Conservation (phyloP, 2,113 vertebrate genomes). For the Erythrocercus mccallii region DNA sequence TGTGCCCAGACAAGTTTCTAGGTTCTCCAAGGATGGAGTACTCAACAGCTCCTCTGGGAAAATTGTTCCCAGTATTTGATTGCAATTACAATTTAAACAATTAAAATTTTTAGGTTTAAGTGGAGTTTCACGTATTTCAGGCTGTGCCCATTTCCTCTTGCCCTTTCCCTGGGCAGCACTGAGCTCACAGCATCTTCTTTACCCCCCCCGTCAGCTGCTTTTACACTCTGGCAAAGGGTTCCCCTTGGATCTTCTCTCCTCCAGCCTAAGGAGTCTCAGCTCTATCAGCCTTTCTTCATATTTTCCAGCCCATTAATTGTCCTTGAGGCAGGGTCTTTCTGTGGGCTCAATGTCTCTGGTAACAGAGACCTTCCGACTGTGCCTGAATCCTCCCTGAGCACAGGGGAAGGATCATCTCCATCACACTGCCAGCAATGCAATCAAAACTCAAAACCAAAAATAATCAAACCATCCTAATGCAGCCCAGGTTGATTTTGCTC, state of each 20-base stretch:
- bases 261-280: neutral
- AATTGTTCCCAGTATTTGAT: neutral
- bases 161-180: neutral
- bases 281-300: neutral
- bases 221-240: neutral
- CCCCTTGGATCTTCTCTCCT: neutral
- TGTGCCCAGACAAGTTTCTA: neutral
- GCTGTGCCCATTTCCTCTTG: neutral
- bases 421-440: neutral
- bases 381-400: neutral
- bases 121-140: neutral
- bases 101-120: neutral
- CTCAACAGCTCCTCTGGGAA: neutral
- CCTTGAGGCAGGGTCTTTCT: neutral
- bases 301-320: neutral
- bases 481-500: neutral
- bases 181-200: neutral
- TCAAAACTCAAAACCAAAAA: neutral
- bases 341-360: neutral
- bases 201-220: neutral
- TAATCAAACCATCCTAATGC: neutral
- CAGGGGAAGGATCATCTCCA: neutral
- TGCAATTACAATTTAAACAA: accelerated
- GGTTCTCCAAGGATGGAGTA: neutral
- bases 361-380: neutral